Conservation (phyloP, 2,113 vertebrate species). For the Microtus oregoni region DNA sequence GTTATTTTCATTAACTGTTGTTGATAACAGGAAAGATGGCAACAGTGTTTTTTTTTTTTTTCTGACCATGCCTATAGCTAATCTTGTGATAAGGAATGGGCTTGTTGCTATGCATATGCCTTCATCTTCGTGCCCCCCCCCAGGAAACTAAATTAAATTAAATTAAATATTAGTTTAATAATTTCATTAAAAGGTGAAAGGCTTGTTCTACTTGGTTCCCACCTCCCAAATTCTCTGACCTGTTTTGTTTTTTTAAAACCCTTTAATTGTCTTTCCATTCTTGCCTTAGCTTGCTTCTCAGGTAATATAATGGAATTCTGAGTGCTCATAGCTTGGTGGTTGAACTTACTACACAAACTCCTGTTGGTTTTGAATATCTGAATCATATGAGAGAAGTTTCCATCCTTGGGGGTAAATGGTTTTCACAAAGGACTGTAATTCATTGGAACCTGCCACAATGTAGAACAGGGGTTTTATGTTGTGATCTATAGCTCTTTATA, state of each 20-base stretch:
- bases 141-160: too few species aligned
- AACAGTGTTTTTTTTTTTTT: neutral
- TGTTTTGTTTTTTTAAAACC: neutral
- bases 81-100: neutral
- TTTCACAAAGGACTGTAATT: too few species aligned
- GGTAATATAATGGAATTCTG: neutral
- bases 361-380: neutral
- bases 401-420: neutral
- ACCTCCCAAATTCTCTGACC: neutral
- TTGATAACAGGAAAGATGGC: neutral
- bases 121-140: neutral
- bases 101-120: accelerated
- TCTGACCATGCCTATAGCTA: neutral
- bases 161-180: neutral
- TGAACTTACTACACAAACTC: neutral
- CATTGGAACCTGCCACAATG: too few species aligned
- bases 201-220: neutral
- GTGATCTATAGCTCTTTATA: too few species aligned
- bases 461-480: too few species aligned
- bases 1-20: conserved; percentile 1
- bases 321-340: neutral
- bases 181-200: conserved; percentile 15
- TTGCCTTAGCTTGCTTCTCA: neutral
- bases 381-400: neutral
- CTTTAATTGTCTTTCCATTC: neutral